Percentiles rank a stretch among this genome's conserved stretches.
These are phyloP conservation scores for Montifringilla adamsi DNA, from an alignment of 2,113 vertebrate genomes.

Conservation along the genomic window DNA sequence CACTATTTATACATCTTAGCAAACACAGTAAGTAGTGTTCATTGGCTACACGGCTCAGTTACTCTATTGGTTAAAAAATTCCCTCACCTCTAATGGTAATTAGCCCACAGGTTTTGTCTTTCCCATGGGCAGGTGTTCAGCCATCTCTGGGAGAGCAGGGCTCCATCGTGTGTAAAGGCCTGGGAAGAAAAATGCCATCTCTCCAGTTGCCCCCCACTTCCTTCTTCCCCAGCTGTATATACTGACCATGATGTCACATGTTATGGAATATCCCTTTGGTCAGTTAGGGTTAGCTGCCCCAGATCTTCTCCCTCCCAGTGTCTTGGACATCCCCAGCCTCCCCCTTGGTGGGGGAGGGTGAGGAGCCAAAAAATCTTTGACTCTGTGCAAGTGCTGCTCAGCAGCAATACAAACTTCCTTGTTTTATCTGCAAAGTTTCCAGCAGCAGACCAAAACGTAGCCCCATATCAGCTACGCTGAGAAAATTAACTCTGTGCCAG, in stretches of 20 bases:
- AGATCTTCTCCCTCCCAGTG: background rate
- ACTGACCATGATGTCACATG: too few species aligned
- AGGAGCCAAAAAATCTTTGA: background rate
- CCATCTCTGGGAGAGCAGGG: background rate
- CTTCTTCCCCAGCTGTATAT: background rate
- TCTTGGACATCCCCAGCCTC: background rate
- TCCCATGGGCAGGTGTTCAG: background rate
- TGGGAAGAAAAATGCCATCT: background rate
- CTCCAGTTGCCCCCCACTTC: background rate
- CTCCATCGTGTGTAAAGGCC: background rate
- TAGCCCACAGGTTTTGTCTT: background rate
- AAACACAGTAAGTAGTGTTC: background rate
- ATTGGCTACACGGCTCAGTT: background rate
- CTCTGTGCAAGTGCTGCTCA: background rate
- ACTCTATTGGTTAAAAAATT: background rate
- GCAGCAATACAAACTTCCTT: background rate
- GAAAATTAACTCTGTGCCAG: background rate
- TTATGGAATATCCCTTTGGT: background rate
- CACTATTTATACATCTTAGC: background rate
- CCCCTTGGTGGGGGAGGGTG: background rate
- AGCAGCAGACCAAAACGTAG: background rate
- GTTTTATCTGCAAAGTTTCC: background rate
- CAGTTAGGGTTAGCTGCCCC: background rate
- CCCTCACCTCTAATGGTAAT: background rate
- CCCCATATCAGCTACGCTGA: background rate